Percentiles rank a stretch among this genome's conserved stretches.
Evolutionary conservation across 2,888 invertebrate species (phyloP).

Genomic region (Dusona sp.): DNA sequence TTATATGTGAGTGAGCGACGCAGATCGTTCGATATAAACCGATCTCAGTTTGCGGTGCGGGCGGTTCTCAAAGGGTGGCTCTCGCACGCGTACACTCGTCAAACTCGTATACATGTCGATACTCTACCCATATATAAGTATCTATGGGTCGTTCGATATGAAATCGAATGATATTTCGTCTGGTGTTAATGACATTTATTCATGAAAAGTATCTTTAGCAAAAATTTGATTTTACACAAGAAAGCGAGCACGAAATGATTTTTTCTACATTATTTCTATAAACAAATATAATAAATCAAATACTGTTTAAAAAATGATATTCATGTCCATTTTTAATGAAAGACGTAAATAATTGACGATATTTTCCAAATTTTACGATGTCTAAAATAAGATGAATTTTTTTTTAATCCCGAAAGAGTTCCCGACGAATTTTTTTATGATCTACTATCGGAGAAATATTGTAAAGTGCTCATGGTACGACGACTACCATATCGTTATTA

Average conservation of each 20-base stretch:
- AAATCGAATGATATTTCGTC: neutral
- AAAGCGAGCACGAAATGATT: no score
- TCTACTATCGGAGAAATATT: neutral
- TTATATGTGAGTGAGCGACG: constrained; percentile 64
- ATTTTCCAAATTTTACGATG: no score
- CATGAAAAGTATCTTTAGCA: neutral
- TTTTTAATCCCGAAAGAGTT: neutral
- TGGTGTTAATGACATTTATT: neutral
- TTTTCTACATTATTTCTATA: no score
- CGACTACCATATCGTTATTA: neutral
- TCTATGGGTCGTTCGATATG: constrained; percentile 15
- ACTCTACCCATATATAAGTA: neutral
- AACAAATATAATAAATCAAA: no score
- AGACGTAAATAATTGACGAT: no score
- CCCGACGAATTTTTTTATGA: neutral
- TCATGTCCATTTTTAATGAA: no score
- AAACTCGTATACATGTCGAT: constrained; percentile 21
- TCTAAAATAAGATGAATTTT: no score
- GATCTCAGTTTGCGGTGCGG: constrained; percentile 62
- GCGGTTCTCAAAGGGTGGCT: constrained; percentile 37
- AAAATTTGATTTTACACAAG: no score
- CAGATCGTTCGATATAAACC: constrained; percentile 74
- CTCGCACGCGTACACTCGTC: constrained; percentile 15
- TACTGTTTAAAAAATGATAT: no score
- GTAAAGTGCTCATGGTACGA: neutral